Conservation (phyloP, 2,888 invertebrate species). For the Stratiomys singularior region DNA sequence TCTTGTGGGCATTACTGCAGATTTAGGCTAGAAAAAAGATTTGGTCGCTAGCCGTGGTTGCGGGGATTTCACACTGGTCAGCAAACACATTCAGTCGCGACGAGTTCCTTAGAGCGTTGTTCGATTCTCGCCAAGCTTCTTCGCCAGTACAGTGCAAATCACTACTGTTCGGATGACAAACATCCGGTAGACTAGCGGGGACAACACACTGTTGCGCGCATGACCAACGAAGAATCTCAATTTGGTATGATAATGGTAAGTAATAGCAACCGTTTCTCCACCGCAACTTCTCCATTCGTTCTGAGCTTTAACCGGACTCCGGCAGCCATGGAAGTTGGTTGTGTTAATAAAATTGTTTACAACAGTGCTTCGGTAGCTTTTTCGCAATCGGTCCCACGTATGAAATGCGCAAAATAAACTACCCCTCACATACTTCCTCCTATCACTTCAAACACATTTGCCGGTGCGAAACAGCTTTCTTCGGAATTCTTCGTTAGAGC, state of each 20-base stretch:
- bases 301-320: conserved; percentile 17
- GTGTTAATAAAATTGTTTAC: not conserved
- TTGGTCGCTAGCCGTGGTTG: no score
- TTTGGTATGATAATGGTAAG: not conserved
- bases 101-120: not conserved
- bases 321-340: not conserved
- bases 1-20: not conserved
- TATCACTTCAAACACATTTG: not conserved
- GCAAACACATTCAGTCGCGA: not conserved
- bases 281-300: conserved; percentile 1
- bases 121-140: conserved; percentile 16
- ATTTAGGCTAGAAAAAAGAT: not conserved
- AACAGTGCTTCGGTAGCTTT: not conserved
- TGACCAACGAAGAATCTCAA: not conserved
- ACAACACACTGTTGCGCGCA: not conserved
- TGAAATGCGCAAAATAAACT: no score
- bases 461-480: not conserved
- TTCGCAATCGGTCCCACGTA: no score
- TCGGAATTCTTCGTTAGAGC: not conserved
- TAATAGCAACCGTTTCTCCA: not conserved
- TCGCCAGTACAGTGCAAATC: not conserved
- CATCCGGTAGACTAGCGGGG: not conserved
- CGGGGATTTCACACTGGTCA: not conserved
- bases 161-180: not conserved
- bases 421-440: no score